Conservation (phyloP, 2,888 invertebrate species). For the Rotaria macrura region DNA sequence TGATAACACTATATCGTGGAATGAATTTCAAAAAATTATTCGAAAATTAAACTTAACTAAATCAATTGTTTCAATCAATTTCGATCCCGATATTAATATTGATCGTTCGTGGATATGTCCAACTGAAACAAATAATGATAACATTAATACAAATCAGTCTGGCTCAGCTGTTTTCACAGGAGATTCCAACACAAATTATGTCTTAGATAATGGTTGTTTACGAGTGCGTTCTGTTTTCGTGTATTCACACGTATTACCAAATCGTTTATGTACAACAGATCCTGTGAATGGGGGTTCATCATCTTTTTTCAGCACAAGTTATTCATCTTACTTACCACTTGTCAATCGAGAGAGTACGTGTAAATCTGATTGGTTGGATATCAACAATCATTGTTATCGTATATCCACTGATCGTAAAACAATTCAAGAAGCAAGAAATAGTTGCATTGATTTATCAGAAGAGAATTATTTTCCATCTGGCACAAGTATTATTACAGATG, state of each 20-base stretch:
- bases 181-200: too few species aligned
- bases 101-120: neutral
- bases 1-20: neutral
- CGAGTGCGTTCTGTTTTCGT: too few species aligned
- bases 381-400: conserved; percentile 16
- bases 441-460: neutral
- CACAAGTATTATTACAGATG: too few species aligned
- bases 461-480: too few species aligned
- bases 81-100: neutral
- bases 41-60: neutral
- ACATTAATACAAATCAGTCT: neutral
- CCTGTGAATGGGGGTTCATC: neutral
- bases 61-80: neutral
- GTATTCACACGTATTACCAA: neutral
- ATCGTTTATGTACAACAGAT: neutral
- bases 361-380: neutral
- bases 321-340: too few species aligned
- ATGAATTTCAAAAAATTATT: neutral
- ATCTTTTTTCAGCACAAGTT: too few species aligned
- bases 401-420: neutral
- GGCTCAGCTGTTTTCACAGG: too few species aligned
- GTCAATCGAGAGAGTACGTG: neutral
- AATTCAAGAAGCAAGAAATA: conserved; percentile 25
- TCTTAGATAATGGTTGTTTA: too few species aligned
- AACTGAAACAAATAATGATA: neutral